These are phyloP conservation scores for Umimayanthus kanabou DNA, from an alignment of 92 coral and sea anemone species.

Conservation along the genomic window DNA sequence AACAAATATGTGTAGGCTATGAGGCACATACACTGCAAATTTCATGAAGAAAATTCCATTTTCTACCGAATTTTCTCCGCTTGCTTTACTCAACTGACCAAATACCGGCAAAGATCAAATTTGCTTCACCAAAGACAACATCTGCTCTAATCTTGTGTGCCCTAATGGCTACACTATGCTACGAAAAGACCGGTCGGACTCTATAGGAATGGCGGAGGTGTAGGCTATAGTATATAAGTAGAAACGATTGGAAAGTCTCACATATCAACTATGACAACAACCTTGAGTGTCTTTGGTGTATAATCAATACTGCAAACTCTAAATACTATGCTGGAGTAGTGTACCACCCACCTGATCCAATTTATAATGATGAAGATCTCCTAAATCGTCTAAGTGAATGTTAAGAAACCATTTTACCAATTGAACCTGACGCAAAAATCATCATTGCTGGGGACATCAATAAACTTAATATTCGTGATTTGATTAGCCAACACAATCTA, in stretches of 20 bases:
- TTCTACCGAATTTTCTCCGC: no score
- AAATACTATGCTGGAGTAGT: slow-evolving; percentile 52
- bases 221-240: slow-evolving; percentile 36
- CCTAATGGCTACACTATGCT: no score
- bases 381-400: slow-evolving; percentile 50
- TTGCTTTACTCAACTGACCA: no score
- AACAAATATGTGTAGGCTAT: no score
- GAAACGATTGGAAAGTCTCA: slow-evolving; percentile 32
- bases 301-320: slow-evolving; percentile 37
- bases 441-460: slow-evolving; percentile 64
- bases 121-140: no score
- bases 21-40: no score
- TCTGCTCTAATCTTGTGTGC: no score
- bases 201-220: slow-evolving; percentile 27
- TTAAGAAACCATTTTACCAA: slow-evolving; percentile 53
- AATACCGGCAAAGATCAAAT: no score
- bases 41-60: no score
- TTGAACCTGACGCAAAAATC: slow-evolving; percentile 56
- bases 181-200: no score
- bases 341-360: slow-evolving; percentile 64
- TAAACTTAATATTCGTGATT: slow-evolving; percentile 55
- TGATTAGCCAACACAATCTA: slow-evolving; percentile 58
- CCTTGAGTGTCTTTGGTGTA: slow-evolving; percentile 19
- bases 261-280: background rate
- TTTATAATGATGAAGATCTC: slow-evolving; percentile 46